Percentiles rank a stretch among this genome's conserved stretches.
Evolutionary conservation across 2,797 vertebrate species (phyloP).

Genomic region (Fistularia tabacaria): DNA sequence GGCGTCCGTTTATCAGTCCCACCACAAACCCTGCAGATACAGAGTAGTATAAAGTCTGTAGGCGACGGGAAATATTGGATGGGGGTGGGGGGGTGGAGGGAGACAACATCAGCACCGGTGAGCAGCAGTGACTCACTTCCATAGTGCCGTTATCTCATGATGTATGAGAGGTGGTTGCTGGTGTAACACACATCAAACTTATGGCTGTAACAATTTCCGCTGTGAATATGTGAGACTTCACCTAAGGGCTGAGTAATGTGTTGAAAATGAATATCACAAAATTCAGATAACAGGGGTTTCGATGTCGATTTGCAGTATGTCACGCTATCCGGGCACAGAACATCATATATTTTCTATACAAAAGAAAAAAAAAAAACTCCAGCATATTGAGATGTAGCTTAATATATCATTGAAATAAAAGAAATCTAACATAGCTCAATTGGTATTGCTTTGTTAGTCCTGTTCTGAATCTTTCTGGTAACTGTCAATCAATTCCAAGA

Average conservation of each 20-base stretch:
- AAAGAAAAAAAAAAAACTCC: no score
- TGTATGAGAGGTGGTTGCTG: constrained; percentile 16
- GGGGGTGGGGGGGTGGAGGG: not conserved
- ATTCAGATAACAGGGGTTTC: no score
- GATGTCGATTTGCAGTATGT: no score
- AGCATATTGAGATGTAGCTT: no score
- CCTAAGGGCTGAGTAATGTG: constrained; percentile 3
- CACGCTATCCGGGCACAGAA: no score
- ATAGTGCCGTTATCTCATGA: constrained; percentile 38
- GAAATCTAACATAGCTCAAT: no score
- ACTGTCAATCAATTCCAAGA: no score
- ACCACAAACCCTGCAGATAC: constrained; percentile 25
- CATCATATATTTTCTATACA: no score
- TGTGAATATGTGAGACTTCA: constrained; percentile 18
- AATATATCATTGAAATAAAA: no score
- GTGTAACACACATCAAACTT: constrained; percentile 25
- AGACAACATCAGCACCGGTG: constrained; percentile 36
- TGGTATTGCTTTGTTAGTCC: no score
- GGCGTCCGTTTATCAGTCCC: constrained; percentile 41
- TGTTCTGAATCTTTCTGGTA: no score
- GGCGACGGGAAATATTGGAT: constrained; percentile 2
- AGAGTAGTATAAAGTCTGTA: constrained; percentile 21
- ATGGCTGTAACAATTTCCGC: constrained; percentile 13
- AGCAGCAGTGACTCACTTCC: constrained; percentile 53
- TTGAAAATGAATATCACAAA: no score